Percentiles rank a stretch among this genome's conserved stretches.
Evolutionary conservation across 2,113 vertebrate genomes (phyloP).

Genomic region (Tursiops truncatus): DNA sequence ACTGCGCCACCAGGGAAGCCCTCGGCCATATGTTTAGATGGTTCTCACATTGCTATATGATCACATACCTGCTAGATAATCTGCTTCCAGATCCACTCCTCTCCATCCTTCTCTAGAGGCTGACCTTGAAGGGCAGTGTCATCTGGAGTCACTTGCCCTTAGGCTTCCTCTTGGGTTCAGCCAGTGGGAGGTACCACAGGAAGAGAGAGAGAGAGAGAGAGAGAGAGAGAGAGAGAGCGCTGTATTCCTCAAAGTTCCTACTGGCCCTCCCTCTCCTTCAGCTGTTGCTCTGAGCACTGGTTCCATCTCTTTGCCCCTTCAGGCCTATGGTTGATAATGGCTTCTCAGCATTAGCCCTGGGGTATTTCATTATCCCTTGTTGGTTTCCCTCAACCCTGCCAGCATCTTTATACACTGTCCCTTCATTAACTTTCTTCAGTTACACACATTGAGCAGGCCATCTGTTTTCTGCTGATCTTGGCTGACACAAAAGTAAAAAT

Average conservation of each 20-base stretch:
- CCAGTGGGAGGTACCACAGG: background rate
- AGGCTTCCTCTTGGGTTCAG: background rate
- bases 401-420: background rate
- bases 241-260: background rate
- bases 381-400: background rate
- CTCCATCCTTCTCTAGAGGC: background rate
- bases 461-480: conserved; percentile 51
- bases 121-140: background rate
- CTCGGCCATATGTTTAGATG: background rate
- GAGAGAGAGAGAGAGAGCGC: background rate
- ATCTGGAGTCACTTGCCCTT: background rate
- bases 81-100: background rate
- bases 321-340: background rate
- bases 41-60: background rate
- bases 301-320: background rate
- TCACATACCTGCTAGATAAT: background rate
- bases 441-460: background rate
- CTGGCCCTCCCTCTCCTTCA: background rate
- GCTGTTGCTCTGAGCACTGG: background rate
- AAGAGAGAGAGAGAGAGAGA: background rate
- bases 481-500: conserved; percentile 39
- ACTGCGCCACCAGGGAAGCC: background rate
- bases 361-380: background rate
- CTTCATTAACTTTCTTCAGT: conserved; percentile 22
- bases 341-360: background rate